Base-by-base conservation (phyloP, 2,797 vertebrate genomes). In the Heterohyrax brucei region DNA sequence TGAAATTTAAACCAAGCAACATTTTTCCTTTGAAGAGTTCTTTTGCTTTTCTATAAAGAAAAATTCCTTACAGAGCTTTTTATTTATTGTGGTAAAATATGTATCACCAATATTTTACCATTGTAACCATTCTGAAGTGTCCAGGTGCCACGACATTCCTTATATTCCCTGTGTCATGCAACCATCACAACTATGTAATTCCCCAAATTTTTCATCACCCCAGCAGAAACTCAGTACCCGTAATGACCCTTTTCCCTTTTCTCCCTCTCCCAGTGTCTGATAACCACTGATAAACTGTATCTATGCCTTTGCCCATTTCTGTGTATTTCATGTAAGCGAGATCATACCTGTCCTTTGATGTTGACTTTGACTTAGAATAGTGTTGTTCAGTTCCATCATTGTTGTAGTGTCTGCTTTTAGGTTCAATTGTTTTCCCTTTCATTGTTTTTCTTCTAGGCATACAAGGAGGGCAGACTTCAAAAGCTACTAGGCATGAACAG, bases 401-500 rank as follows among this genome's bases (percentile, higher is more conserved):
- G 33, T 44, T 8, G 4, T 19, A 33, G 68, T n/a, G 10, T 73
- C 73, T 97, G 68, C 61, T 80, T 2, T 81, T 96, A 89, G 61
- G 21, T 53, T 83, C 78, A 75, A 89, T 88, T 64, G n/a, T 87
- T 95, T 62, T 89, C 1, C 4, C 68, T 95, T 86, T 26, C 0
- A 1, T 94, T 96, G 2, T 96, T 96, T 95, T 82, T 83, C 95
- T 81, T 96, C 1, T 64, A 99, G 98, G 84, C 59, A 21, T 80
- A 83, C 70, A 97, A 97, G 72, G 98, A 98, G 84, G 90, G 59
- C 70, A 87, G 86, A 8, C 93, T 97, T 97, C 85, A 94, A 76
- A 97, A 96, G 66, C 84, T 95, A 0, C 79, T 97, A 53, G 98
- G 97, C 28, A 97, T 96, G 97, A 98, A 98, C 0, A 95, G 97